Conservation (phyloP, 2,113 vertebrate genomes). For the Siniperca knerii region DNA sequence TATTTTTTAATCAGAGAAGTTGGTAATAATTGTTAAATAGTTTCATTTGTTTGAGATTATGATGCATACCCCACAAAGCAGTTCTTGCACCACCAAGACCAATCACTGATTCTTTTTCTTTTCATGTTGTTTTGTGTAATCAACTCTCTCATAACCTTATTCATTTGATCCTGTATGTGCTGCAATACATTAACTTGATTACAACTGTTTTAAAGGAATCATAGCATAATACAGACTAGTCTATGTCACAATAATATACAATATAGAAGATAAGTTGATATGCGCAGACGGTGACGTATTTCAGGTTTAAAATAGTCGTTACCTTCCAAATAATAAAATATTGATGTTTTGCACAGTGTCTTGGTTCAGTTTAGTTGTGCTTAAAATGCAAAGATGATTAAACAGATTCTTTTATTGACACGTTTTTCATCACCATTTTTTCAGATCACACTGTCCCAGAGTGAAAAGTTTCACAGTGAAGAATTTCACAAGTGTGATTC, state of each 20-base stretch:
- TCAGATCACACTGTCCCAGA: background rate
- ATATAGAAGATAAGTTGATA: background rate
- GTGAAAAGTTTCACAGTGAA: background rate
- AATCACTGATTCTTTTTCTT: background rate
- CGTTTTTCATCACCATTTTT: background rate
- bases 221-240: background rate
- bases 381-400: background rate
- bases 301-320: background rate
- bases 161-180: background rate
- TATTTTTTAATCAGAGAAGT: background rate
- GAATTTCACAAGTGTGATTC: background rate
- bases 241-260: background rate
- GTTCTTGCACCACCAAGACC: background rate
- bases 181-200: background rate
- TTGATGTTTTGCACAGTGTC: background rate
- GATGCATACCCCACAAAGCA: background rate
- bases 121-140: background rate
- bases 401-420: background rate
- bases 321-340: conserved; percentile 2
- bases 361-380: background rate
- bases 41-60: conserved; percentile 15
- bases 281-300: background rate
- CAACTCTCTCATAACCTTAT: background rate
- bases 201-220: background rate
- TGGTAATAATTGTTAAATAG: conserved; percentile 8